Percentiles rank a stretch among this genome's conserved stretches.
phyloP scores from a whole-genome alignment of 1,140 invertebrate genomes.

The Drosophila jambulina region DNA sequence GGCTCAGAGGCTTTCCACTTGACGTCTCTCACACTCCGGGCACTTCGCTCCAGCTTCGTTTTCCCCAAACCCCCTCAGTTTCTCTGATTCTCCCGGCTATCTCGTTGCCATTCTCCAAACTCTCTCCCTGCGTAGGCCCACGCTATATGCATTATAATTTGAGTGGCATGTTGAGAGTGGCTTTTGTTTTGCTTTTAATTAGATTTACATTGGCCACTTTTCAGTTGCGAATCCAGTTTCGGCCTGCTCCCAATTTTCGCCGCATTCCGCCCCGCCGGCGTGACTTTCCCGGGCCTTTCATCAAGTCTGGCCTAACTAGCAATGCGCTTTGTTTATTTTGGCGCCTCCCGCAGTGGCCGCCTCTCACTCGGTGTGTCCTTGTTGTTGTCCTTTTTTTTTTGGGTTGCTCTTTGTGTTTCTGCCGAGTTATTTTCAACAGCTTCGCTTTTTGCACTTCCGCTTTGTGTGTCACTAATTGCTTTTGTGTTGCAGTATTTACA shows the following conservation, averaged over 20 bases:
- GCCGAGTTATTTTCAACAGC: constrained; percentile 79
- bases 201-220: constrained; percentile 83
- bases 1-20: constrained; percentile 40
- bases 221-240: constrained; percentile 64
- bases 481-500: constrained; percentile 82
- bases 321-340: constrained; percentile 78
- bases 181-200: constrained; percentile 83
- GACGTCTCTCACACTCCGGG: constrained; percentile 29
- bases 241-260: constrained; percentile 18
- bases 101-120: constrained; percentile 13
- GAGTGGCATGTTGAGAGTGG: constrained; percentile 80
- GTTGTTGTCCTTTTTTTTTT: constrained; percentile 10
- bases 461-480: constrained; percentile 82
- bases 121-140: constrained; percentile 14
- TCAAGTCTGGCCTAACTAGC: constrained; percentile 68
- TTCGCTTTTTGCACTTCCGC: constrained; percentile 82
- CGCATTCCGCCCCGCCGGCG: constrained; percentile 3
- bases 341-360: constrained; percentile 66
- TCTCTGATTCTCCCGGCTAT: not conserved
- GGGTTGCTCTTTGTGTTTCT: constrained; percentile 43
- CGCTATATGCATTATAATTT: constrained; percentile 78
- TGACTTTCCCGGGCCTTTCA: constrained; percentile 39
- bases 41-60: constrained; percentile 1
- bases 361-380: not conserved
- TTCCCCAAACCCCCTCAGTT: not conserved